Base-by-base conservation (phyloP, 1,140 invertebrate genomes). In the Chrysoperla carnea region DNA sequence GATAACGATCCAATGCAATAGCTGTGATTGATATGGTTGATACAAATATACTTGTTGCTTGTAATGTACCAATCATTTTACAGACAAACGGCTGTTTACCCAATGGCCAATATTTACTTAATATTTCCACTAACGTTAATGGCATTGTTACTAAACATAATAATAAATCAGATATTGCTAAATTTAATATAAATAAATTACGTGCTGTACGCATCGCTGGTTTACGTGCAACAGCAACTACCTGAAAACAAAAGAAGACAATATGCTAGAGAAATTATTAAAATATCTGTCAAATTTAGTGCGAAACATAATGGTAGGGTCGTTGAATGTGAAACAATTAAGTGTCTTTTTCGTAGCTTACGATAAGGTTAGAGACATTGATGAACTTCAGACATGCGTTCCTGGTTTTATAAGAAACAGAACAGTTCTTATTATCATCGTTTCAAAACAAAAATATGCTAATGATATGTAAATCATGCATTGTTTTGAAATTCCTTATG, bases 171-270 rank as follows among this genome's bases (percentile, higher is more conserved):
- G 84, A 87, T 8, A 88, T 77, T 6, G 86, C 86, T 49, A 89
- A 61, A 62, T 90, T 91, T n/a, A 88, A 74, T 44, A 91, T 89
- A 60, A 90, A 89, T 56, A 89, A 78, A 63, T 91, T 90, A 9
- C 85, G 62, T 7, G 84, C 81, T 23, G 85, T 89, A 28, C 84
- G 61, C 84, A 91, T 89, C 11, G 73, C 70, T 17, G 83, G 75
- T 54, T 88, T 88, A 41, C 79, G 64, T 14, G 81, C 71, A 11
- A 78, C 69, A 56, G 71, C 63, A 2, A 62, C 57, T 41, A 61
- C 59, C 59, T 61, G 54, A 28, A 56, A 55, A 36, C 36, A 45
- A 37, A 11, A 37, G 8, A 8, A 37, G 8, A 37, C 12, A 37
- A 6, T 37, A n/a, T n/a, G n/a, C 6, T n/a, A 6, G 6, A 37